Evolutionary conservation across 35 echinoderm and acorn worm genomes (phyloP), one percentile per base, ranked within the genome.

Genomic region (Ophiothrix spiculata): DNA sequence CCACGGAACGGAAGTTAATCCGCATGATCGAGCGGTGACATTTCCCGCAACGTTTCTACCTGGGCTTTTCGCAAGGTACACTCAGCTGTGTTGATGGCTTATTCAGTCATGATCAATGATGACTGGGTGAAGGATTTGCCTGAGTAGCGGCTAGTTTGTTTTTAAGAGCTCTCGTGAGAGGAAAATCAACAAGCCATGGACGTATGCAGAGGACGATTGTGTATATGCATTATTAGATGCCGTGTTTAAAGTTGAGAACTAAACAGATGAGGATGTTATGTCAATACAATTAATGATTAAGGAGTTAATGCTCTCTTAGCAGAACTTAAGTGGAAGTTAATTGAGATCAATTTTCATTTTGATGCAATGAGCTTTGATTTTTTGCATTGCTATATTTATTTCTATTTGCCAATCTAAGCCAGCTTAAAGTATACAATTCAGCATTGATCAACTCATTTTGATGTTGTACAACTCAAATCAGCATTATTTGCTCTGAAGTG

Each of bases 131-230:
- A 69, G 60, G 23, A n/a, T n/a, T 28, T n/a, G 60, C 29, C 60
- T 69, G 60, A 69, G 60, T 69, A 69, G 60, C 60, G 25, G 60
- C 16, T 69, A 69, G 60, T 69, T 69, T 69, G 60, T n/a, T n/a
- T 69, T 25, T 25, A 28, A 69, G 60, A 69, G 60, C 60, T 28
- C 60, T 69, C 29, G 29, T 28, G 60, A 28, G 60, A 69, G 60
- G 23, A 69, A 69, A 69, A 69, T 12, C 4, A 69, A 12, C 60
- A 25, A 28, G 19, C 6, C 19, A 10, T 49, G 17, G 8, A 25
- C 29, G 60, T 4, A 69, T 15, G 29, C 29, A 28, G 23, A 69
- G 60, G 60, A 69, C 16, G 60, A 15, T 69, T 69, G 29, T 15
- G 60, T 25, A 69, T 25, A 28, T 28, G 29, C 25, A 69, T 69